A percentile compares a stretch with the other conserved stretches of the same genome.
Conservation (phyloP, 2,797 vertebrate genomes). For the Phoebastria nigripes region DNA sequence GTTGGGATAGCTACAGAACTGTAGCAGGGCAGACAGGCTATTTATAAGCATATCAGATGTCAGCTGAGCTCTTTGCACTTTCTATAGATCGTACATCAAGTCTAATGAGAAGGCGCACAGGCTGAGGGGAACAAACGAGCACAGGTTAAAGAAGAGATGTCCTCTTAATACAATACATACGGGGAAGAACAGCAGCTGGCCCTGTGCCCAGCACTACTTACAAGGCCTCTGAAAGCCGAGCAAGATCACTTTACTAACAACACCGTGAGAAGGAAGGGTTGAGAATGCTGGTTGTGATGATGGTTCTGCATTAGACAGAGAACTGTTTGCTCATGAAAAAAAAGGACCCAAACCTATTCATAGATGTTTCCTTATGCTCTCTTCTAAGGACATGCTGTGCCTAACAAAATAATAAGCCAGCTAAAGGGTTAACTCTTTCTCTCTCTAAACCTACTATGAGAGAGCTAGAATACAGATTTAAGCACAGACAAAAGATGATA, state of each 20-base stretch:
- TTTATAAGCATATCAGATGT: conserved; percentile 56
- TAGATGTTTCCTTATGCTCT: neutral
- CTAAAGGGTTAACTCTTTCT: neutral
- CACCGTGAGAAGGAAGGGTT: neutral
- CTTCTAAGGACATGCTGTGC: neutral
- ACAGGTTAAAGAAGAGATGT: conserved; percentile 11
- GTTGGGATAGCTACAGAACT: neutral
- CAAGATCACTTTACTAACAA: conserved; percentile 26
- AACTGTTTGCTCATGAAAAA: neutral
- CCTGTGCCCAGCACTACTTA: neutral
- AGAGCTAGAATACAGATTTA: neutral
- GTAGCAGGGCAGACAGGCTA: conserved; percentile 16
- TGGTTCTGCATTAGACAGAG: neutral
- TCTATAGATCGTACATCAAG: conserved; percentile 29
- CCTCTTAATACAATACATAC: neutral
- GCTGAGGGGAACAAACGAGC: neutral
- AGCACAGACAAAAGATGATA: neutral
- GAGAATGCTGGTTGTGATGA: neutral
- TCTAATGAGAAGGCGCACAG: neutral
- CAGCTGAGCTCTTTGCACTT: conserved; percentile 21
- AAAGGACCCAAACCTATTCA: neutral
- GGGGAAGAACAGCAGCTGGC: conserved; percentile 28
- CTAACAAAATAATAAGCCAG: neutral
- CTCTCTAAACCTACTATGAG: neutral
- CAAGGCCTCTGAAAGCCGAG: neutral